Base-by-base conservation (phyloP, 2,113 vertebrate species). In the Pluvianellus socialis region DNA sequence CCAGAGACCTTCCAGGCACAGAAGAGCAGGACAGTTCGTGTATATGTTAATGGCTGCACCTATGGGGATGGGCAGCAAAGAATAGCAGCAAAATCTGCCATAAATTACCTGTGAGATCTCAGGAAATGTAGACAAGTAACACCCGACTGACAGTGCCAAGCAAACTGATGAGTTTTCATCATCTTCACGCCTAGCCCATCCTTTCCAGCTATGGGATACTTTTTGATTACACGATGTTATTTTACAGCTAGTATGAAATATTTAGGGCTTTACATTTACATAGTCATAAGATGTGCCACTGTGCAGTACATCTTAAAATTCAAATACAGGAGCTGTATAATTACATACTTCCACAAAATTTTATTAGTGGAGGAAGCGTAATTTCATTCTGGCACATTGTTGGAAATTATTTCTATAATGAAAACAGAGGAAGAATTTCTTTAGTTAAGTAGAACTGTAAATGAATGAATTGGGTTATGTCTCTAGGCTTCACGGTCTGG, bases 161-260 rank as follows among this genome's bases (percentile, higher is more conserved):
- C 35, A 90, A 88, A 76, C 40, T 85, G 82, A 87, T 66, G 79
- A 83, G 62, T 95, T 97, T 94, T 91, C 63, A 72, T 92, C 86
- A 55, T 63, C 71, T 77, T 95, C 82, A 56, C 49, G 32, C 70
- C 76, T 88, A 68, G 40, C 45, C 61, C 70, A n/a, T 89, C 83
- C 35, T 92, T 83, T 89, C 85, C 45, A 79, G 74, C 71, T 77
- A 45, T 40, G 83, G 76, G 74, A 44, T 71, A 40, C 38, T 93
- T 95, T 96, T 92, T 95, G 91, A 93, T 95, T 96, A 85, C 91
- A 59, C 30, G 67, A 10, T 50, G 77, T 66, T 92, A 92, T 88
- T 92, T 94, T 95, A 92, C 62, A 95, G 55, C 84, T 94, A 62
- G 58, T 44, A 70, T 94, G 94, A 96, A 94, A 90, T 95, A 96